phyloP scores from a whole-genome alignment of 2,797 vertebrate species.

The Alca torda region DNA sequence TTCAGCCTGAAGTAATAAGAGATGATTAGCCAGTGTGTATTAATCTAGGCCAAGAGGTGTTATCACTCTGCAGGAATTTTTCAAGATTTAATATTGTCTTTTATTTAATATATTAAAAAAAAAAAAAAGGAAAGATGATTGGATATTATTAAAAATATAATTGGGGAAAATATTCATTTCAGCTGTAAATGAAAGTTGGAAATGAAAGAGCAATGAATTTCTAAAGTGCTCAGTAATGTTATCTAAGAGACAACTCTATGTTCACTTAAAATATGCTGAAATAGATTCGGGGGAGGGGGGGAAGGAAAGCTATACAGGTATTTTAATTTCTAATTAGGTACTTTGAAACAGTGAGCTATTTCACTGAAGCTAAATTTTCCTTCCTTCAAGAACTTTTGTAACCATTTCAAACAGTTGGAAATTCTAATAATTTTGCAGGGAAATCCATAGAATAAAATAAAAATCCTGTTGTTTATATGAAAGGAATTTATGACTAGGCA shows the following conservation, averaged over 20 bases:
- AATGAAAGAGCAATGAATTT: slow-evolving; percentile 61
- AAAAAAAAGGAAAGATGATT: slow-evolving; percentile 29
- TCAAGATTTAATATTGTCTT: slow-evolving; percentile 47
- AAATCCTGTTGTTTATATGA: neutral
- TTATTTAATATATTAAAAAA: neutral
- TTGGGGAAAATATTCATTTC: slow-evolving; percentile 65
- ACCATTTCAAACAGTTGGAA: neutral
- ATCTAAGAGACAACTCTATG: slow-evolving; percentile 42
- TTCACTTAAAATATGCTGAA: slow-evolving; percentile 57
- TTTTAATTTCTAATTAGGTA: slow-evolving; percentile 54
- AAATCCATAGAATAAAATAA: neutral
- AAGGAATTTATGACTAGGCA: neutral
- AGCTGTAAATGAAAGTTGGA: slow-evolving; percentile 60
- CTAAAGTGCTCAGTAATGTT: slow-evolving; percentile 27
- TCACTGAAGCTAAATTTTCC: neutral
- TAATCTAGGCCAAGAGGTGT: slow-evolving; percentile 41
- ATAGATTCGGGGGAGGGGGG: neutral
- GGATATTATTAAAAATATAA: slow-evolving; percentile 69
- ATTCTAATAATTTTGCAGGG: neutral
- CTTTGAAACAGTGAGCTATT: neutral
- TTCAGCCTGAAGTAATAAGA: slow-evolving; percentile 49
- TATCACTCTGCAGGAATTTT: slow-evolving; percentile 62
- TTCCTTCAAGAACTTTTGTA: neutral
- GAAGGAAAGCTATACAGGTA: neutral
- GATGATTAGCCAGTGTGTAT: slow-evolving; percentile 8